Conservation (phyloP, 2,888 invertebrate genomes). For the Boloria euphrosyne region DNA sequence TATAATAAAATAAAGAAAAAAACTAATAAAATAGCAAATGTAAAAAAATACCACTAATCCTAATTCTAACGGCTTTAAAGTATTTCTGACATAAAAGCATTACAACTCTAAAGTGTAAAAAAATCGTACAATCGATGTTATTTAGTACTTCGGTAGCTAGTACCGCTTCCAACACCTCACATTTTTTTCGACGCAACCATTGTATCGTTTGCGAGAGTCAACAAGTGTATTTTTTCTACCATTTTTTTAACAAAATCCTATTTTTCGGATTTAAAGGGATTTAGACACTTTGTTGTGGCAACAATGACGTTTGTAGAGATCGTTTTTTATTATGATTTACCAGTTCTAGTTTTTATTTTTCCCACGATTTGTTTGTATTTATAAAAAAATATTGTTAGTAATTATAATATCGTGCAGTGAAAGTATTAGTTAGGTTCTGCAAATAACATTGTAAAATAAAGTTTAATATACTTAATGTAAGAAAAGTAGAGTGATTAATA, state of each 20-base stretch:
- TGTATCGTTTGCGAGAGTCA: constrained; percentile 75
- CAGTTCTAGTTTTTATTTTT: constrained; percentile 50
- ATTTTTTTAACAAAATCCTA: constrained; percentile 67
- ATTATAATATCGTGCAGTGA: not conserved
- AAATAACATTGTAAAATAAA: no score
- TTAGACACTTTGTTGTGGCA: constrained; percentile 81
- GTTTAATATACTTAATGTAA: no score
- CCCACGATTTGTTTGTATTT: constrained; percentile 54
- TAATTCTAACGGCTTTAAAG: constrained; percentile 16
- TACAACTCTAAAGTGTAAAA: constrained; percentile 57
- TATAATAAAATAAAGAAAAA: constrained; percentile 4
- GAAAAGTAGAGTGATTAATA: no score
- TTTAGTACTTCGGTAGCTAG: constrained; percentile 76
- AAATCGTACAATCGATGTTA: constrained; percentile 63
- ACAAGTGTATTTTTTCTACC: constrained; percentile 66
- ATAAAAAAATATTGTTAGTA: constrained; percentile 19
- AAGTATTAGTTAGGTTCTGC: no score
- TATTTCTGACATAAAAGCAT: constrained; percentile 28
- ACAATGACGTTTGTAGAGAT: constrained; percentile 75
- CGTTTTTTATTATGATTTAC: constrained; percentile 76
- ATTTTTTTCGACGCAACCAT: constrained; percentile 60
- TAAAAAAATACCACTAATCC: constrained; percentile 17
- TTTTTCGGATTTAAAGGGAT: constrained; percentile 81
- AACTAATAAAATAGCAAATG: not conserved
- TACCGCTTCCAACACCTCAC: constrained; percentile 59